phyloP scores from a whole-genome alignment of 2,113 vertebrate genomes.

The Aepyceros melampus region DNA sequence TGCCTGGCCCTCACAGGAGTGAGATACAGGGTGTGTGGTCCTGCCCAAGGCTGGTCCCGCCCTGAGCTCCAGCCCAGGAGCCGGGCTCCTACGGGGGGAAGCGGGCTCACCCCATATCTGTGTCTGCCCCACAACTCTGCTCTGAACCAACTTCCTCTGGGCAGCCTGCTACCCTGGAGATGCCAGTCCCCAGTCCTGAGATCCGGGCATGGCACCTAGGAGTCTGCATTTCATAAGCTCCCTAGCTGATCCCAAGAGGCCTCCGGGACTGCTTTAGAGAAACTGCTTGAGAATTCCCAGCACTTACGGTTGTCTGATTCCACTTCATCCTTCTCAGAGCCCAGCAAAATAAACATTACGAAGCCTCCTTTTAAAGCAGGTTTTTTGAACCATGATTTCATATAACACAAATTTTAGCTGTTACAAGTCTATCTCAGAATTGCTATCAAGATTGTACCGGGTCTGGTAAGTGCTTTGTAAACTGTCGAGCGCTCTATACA shows the following conservation, averaged over 20 bases:
- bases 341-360: not conserved
- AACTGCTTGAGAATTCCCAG: not conserved
- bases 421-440: too few relatives aligned
- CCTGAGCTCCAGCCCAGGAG: too few relatives aligned
- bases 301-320: fast-evolving
- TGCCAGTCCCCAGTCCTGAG: not conserved
- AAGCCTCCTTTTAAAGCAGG: not conserved
- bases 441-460: fast-evolving
- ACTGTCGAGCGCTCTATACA: not conserved
- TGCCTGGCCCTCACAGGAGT: fast-evolving
- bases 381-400: not conserved
- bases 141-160: not conserved
- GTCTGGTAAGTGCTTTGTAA: not conserved
- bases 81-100: fast-evolving
- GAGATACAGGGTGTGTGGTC: not conserved
- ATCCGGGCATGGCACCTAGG: not conserved
- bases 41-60: not conserved
- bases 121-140: not conserved
- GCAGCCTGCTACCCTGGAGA: not conserved
- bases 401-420: not conserved
- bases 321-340: not conserved
- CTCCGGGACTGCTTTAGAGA: fast-evolving
- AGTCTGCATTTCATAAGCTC: not conserved
- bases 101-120: not conserved
- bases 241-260: not conserved